A percentile compares a stretch with the other conserved stretches of the same genome.
Conservation (phyloP, 1,140 invertebrate species). For the Gonatopus flavifemur region DNA sequence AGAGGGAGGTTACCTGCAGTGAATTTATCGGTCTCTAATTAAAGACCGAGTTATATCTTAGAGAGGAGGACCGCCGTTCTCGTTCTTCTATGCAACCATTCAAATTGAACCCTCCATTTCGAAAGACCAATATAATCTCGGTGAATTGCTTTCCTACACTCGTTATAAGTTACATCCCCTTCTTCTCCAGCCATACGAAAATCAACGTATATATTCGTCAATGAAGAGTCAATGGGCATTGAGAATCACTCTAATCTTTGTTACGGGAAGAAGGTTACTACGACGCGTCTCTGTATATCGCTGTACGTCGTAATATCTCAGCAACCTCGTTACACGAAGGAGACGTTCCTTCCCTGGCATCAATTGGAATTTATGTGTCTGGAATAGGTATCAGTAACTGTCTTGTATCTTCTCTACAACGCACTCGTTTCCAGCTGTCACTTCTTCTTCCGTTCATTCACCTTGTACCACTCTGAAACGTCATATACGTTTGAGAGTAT, state of each 20-base stretch:
- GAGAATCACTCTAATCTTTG: slow-evolving; percentile 2
- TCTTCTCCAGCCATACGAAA: slow-evolving; percentile 15
- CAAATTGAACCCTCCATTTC: slow-evolving; percentile 41
- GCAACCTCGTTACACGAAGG: slow-evolving; percentile 17
- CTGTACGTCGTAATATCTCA: slow-evolving; percentile 7
- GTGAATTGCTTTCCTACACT: slow-evolving; percentile 12
- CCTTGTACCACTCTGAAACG: too few relatives aligned
- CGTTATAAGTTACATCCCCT: slow-evolving; percentile 17
- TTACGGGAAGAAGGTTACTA: not conserved
- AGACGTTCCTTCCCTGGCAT: too few relatives aligned
- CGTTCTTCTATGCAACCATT: slow-evolving; percentile 30
- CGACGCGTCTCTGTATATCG: not conserved
- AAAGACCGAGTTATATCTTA: slow-evolving; percentile 35
- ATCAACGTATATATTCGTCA: slow-evolving; percentile 11
- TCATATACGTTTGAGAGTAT: too few relatives aligned
- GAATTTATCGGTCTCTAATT: slow-evolving; percentile 50
- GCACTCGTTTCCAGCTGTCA: too few relatives aligned
- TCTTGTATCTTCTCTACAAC: too few relatives aligned
- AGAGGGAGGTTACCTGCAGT: slow-evolving; percentile 33
- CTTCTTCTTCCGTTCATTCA: too few relatives aligned
- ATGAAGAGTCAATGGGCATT: slow-evolving; percentile 17
- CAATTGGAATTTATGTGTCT: slow-evolving; percentile 27
- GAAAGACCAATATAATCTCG: slow-evolving; percentile 19
- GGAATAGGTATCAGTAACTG: too few relatives aligned
- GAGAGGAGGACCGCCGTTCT: slow-evolving; percentile 34